Percentiles rank a stretch among this genome's conserved stretches.
Conservation (phyloP, 2,113 vertebrate genomes). For the Melanocharis versteri region DNA sequence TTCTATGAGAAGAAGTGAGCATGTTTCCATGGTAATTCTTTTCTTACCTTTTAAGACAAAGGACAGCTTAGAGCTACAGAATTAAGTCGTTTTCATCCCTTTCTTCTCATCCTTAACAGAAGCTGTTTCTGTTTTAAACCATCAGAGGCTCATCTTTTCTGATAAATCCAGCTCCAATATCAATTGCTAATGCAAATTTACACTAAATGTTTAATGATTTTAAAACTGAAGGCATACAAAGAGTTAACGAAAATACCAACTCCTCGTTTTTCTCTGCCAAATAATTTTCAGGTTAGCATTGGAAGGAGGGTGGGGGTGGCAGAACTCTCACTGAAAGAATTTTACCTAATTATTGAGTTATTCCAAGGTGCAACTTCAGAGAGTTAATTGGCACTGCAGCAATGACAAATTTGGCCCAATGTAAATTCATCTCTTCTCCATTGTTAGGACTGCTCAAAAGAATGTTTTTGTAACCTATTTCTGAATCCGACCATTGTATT, state of each 20-base stretch:
- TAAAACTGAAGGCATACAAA: background rate
- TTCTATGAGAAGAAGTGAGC: conserved; percentile 32
- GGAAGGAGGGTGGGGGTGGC: background rate
- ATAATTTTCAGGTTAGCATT: background rate
- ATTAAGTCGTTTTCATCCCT: conserved; percentile 62
- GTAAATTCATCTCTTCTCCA: conserved; percentile 13
- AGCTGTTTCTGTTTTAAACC: conserved; percentile 17
- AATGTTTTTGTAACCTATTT: conserved; percentile 57
- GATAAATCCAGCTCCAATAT: conserved; percentile 5
- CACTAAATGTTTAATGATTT: background rate
- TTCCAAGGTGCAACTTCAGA: background rate
- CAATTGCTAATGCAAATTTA: conserved; percentile 20
- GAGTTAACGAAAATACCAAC: background rate
- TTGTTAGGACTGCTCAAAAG: conserved; percentile 35
- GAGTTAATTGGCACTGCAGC: conserved; percentile 40
- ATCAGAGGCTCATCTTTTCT: conserved; percentile 5
- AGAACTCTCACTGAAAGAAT: background rate
- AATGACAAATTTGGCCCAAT: conserved; percentile 42
- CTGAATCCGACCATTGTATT: conserved; percentile 50
- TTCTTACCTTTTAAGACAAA: conserved; percentile 74
- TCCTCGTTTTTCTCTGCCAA: background rate
- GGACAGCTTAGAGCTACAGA: conserved; percentile 59
- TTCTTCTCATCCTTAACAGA: conserved; percentile 35
- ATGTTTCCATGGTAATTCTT: conserved; percentile 71
- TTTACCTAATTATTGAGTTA: conserved; percentile 30